phyloP scores from a whole-genome alignment of 1,140 invertebrate species.

The Bradynema listronoti region DNA sequence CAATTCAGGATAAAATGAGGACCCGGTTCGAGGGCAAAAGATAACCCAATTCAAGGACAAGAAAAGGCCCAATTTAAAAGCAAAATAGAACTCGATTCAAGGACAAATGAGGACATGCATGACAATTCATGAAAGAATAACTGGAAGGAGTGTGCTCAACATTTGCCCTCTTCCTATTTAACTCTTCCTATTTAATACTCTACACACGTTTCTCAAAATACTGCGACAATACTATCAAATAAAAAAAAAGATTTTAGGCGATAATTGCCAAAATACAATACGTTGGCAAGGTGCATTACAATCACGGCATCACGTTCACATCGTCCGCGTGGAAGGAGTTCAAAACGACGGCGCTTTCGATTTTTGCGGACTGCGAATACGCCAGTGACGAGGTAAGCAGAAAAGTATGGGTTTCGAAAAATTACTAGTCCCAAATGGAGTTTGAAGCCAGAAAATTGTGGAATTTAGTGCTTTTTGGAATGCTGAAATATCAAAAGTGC shows the following conservation, averaged over 20 bases:
- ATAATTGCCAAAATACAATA: constrained; percentile 19
- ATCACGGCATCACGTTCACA: constrained; percentile 26
- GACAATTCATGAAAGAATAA: too few relatives aligned
- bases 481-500: neutral
- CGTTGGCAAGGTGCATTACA: constrained; percentile 33
- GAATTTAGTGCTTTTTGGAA: neutral
- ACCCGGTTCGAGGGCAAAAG: too few relatives aligned
- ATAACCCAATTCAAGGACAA: too few relatives aligned
- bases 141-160: too few relatives aligned
- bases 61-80: too few relatives aligned
- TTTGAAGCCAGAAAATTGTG: neutral
- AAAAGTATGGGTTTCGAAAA: neutral
- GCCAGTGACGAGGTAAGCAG: constrained; percentile 23
- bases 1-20: too few relatives aligned
- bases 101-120: too few relatives aligned
- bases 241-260: constrained; percentile 13
- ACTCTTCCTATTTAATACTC: too few relatives aligned
- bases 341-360: constrained; percentile 10
- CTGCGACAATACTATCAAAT: neutral
- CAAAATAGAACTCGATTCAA: too few relatives aligned
- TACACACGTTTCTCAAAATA: too few relatives aligned
- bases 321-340: constrained; percentile 37
- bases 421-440: neutral
- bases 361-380: constrained; percentile 28
- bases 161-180: too few relatives aligned